Base-by-base conservation (phyloP, 2,888 invertebrate species). In the Tenthredo scrophulariae region DNA sequence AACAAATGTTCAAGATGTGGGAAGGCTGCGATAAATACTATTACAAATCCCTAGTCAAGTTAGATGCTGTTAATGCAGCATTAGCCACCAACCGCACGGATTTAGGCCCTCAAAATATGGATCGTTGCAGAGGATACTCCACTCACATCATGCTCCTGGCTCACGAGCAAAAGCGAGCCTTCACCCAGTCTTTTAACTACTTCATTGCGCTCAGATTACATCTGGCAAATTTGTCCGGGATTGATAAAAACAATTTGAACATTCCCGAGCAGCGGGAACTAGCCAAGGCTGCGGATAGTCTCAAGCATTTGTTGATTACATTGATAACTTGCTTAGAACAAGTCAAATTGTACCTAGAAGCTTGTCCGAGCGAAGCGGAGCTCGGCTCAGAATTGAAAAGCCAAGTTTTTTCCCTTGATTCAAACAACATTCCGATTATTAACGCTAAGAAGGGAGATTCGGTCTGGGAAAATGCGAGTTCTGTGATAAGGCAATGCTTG, bases 111-210 rank as follows among this genome's bases (percentile, higher is more conserved):
- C 96, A 96, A 79, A 97, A 97, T 89, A 95, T 97, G 80, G 98
- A 98, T 89, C 95, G 98, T 82, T 97, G 98, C 90, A 96, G 96
- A 92, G 99, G 99, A 75, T 98, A 97, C 91, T 95, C 97, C 0
- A 95, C 96, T 26, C 97, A 98, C 89, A 93, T 98, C 67, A 94
- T 97, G 95, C 93, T 95, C 86, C 90, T 96, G 75, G 95, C 96
- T 0, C 96, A 96, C 88, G 94, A 94, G 22, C 97, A 97, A 91
- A 96, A 97, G 90, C 94, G 93, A 87, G 94, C 94, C 0, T 93
- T 97, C 54, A 94, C 95, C 0, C 94, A 95, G 87, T 94, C 95
- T 18, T 95, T 91, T 46, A 85, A 90, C 70, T 70, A 86, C 37
- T 90, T 91, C 9, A 80, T 90, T 0, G 84, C 86, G 18, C 87